Base-by-base conservation (phyloP, 30 jellyfish, hydroid and myxozoan genomes). In the Pseudorhiza aurosa region DNA sequence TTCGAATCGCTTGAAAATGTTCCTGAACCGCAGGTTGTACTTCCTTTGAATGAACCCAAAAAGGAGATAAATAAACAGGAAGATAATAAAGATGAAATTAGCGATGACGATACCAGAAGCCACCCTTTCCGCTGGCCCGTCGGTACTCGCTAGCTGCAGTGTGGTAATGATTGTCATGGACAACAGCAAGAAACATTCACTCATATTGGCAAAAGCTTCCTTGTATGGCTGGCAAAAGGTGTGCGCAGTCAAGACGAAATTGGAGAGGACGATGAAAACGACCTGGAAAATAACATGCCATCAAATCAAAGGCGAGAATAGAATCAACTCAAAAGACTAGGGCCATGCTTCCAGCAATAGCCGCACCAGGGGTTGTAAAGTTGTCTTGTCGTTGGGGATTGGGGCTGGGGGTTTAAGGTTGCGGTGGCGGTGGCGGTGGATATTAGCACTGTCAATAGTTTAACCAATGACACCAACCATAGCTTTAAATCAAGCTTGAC, bases 161-260 rank as follows among this genome's bases (percentile, higher is more conserved):
- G 84, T 51, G 4, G 91, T 74, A 11, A 80, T 35, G 0, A 37
- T 49, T 18, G 91, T 18, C 76, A 80, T 65, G 19, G 91, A 80
- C 1, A 80, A 36, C 58, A 80, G 63, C 0, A 80, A 33, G 42
- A 80, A 45, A 10, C 77, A 37, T 58, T 80, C 91, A n/a, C 91
- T 68, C 7, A 80, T n/a, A 49, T 80, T 80, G 0, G 91, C 70
- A 22, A 67, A 49, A 11, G 19, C 33, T 55, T 51, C 42, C 26
- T 17, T 15, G 91, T 80, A 80, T 11, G 91, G 91, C 29, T 80
- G 83, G 53, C 91, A 80, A 30, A n/a, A 15, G n/a, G 84, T 36
- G 35, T 85, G 96, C 11, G 65, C 2, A 32, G 96, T 64, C 60
- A 85, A 46, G 49, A 74, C 22, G 26, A 75, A 10, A 18, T 17